Base-by-base conservation (phyloP, 2,888 invertebrate genomes). In the Ichneumoninae sp. region DNA sequence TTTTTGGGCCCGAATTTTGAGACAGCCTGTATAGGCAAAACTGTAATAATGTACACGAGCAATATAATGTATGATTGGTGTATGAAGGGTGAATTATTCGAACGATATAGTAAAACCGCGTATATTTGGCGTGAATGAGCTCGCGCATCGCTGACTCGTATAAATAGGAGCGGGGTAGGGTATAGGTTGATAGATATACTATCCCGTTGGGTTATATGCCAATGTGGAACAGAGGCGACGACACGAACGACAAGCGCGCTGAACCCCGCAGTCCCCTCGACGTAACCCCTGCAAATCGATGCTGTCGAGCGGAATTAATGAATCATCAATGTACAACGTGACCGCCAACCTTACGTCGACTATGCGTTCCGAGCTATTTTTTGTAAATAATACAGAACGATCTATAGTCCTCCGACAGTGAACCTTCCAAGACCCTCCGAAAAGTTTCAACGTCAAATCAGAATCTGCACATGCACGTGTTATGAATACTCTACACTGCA, bases 121-220 rank as follows among this genome's bases (percentile, higher is more conserved):
- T 83, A 78, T 75, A 85, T 79, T 79, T 75, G 79, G 82, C 75
- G 77, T 87, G 80, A 80, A 83, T 83, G 78, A 74, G 69, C 65
- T 92, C 90, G 90, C 91, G 92, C 92, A 90, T 93, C 91, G 91
- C 89, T 92, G 91, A 89, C 87, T 90, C 90, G 89, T 86, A 86
- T 91, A 91, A 92, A 93, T 91, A 90, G 90, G 82, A 88, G 80
- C 84, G 86, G 84, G 87, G 77, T 87, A 89, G 87, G 84, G 85
- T 85, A 80, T 77, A 82, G 60, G 44, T 57, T 47, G 44, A 69
- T 60, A 70, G 69, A 70, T 79, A 75, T 69, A 74, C 66, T 70
- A 36, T 54, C 71, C 36, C 71, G 66, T 52, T 47, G 62, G 70
- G 62, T 70, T 69, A 33, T 69, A 69, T 72, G 62, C 36, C 40